Conservation (phyloP, 1,140 invertebrate genomes). For the Bilobella aurantiaca region DNA sequence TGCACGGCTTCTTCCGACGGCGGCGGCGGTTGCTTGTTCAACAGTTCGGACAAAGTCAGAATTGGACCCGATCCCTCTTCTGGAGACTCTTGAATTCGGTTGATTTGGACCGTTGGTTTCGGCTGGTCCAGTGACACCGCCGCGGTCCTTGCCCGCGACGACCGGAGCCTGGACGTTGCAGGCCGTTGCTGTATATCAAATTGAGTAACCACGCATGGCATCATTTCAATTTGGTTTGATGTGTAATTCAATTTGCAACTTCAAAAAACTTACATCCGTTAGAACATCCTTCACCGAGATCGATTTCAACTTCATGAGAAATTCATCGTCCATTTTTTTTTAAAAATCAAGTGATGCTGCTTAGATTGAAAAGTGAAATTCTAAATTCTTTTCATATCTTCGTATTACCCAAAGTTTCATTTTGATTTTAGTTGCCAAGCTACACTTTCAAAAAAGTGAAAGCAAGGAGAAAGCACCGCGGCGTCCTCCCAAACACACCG, state of each 20-base stretch:
- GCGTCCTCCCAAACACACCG: too few species aligned
- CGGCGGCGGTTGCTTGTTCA: background rate
- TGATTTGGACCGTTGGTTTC: background rate
- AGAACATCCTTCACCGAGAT: constrained; percentile 24
- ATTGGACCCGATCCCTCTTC: background rate
- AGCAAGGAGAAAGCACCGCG: too few species aligned
- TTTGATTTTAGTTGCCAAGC: too few species aligned
- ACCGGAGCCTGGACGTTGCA: constrained; percentile 8
- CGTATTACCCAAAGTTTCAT: too few species aligned
- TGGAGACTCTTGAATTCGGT: background rate
- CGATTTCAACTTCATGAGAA: constrained; percentile 22
- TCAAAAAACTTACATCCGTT: constrained; percentile 1
- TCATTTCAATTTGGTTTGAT: background rate
- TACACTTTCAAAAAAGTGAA: too few species aligned
- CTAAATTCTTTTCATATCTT: background rate
- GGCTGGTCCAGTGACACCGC: background rate
- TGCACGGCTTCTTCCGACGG: too few species aligned
- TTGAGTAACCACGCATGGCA: too few species aligned
- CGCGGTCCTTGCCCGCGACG: background rate
- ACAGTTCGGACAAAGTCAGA: background rate
- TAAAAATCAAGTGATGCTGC: background rate
- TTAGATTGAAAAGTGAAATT: background rate
- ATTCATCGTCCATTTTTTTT: constrained; percentile 29
- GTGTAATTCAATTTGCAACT: background rate
- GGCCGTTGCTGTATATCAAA: constrained; percentile 27